Evolutionary conservation across 2,888 invertebrate species (phyloP).

Genomic region (Gibbula magus): DNA sequence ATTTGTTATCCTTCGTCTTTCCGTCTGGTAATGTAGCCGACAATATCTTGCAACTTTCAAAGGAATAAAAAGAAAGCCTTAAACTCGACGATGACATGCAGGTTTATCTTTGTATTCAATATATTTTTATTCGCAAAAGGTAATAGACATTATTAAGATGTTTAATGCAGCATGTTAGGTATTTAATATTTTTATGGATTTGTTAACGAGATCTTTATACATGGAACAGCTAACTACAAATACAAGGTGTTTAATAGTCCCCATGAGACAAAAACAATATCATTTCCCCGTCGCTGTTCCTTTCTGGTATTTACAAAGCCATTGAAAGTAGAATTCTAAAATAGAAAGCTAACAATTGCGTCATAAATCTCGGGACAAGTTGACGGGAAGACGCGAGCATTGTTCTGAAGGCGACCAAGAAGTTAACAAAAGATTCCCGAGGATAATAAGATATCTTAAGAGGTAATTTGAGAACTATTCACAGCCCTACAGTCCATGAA

Average conservation of each 20-base stretch:
- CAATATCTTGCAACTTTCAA: too few species aligned
- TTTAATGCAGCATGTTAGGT: too few species aligned
- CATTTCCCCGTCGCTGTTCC: background rate
- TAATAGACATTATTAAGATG: too few species aligned
- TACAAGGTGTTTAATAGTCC: background rate
- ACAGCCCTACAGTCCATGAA: background rate
- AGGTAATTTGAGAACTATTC: background rate
- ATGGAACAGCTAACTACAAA: background rate
- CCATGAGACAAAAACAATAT: background rate
- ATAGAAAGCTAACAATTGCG: background rate
- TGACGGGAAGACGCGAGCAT: background rate
- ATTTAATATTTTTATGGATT: background rate
- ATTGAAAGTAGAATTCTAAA: background rate
- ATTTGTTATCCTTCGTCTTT: too few species aligned
- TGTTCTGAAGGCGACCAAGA: background rate
- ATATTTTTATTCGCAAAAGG: too few species aligned
- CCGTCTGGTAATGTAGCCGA: too few species aligned
- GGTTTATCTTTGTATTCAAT: too few species aligned
- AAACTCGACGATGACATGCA: too few species aligned
- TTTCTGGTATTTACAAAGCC: background rate
- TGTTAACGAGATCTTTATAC: background rate
- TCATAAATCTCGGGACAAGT: background rate
- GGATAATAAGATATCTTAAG: background rate
- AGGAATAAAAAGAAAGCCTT: too few species aligned
- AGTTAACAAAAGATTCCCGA: background rate